Evolutionary conservation across 2,113 vertebrate species (phyloP), one percentile per base, ranked within the genome.

Genomic region (Chaenocephalus aceratus): DNA sequence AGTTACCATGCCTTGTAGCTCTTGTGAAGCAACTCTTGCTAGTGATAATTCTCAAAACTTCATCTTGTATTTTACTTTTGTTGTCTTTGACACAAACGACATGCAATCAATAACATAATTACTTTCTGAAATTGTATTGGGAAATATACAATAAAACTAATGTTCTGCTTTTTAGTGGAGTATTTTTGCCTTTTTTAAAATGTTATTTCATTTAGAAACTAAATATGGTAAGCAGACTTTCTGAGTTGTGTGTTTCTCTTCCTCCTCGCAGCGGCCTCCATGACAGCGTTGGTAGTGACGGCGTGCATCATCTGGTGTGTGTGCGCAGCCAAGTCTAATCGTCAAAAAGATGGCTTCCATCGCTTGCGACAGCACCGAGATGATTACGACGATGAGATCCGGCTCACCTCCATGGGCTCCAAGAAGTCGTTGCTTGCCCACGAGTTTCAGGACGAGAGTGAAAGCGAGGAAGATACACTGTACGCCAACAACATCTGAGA

Each of bases 371-470:
- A 99, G 91, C 96, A 99, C 92, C 93, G 97, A 0, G 97, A 99
- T 0, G 97, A 99, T 1, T 99, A 99, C 0, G 98, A 99, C 48
- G 98, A 99, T 0, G 98, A 99, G 88, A 97, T 99, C 85, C 96
- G 95, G 49, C 96, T 99, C 92, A 97, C 96, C 89, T 96, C 98
- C 18, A 97, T 98, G 0, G 95, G 97, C 88, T 99, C 98, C 54
- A 99, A 99, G 90, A 99, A 99, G 77, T 98, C 97, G 10, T 96
- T 99, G 57, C 94, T 99, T 34, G 97, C 95, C 86, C 95, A 97
- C 0, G 98, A 99, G 75, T 99, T 99, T 92, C 98, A 99, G 95
- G 98, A 99, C n/a, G 98, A 99, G 85, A 99, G 97, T 0, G 98
- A 99, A 94, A 99, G 97, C 13, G 98, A 99, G 3, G 98, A 99